Conservation (phyloP, 2,888 invertebrate species). For the Leptothorax acervorum region DNA sequence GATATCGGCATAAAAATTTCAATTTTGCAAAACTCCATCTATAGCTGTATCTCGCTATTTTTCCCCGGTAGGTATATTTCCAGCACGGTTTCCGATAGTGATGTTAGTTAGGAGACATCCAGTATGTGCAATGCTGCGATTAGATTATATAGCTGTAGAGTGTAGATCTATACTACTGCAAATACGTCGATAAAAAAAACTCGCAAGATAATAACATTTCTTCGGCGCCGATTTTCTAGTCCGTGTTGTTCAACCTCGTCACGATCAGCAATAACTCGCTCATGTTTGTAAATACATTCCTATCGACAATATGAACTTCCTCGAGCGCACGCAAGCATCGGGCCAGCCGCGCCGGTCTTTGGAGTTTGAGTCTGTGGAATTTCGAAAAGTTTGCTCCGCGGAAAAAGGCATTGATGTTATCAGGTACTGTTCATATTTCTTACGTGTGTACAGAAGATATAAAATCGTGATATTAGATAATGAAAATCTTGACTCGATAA, state of each 20-base stretch:
- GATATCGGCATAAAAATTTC: not conserved
- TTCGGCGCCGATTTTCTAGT: not conserved
- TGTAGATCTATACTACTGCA: not conserved
- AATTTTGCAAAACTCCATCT: not conserved
- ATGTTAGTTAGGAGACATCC: not conserved
- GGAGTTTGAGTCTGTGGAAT: not conserved
- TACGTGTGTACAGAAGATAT: not conserved
- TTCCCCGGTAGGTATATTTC: not conserved
- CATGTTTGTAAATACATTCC: constrained; percentile 32
- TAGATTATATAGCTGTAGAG: constrained; percentile 7
- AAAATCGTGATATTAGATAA: not conserved
- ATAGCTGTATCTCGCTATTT: not conserved
- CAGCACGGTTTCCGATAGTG: not conserved
- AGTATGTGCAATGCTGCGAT: not conserved
- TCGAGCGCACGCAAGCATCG: not conserved
- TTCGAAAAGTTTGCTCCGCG: not conserved
- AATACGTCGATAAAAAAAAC: constrained; percentile 18
- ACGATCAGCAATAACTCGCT: not conserved
- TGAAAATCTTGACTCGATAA: not conserved
- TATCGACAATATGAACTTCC: not conserved
- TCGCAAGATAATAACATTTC: constrained; percentile 17
- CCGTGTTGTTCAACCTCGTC: not conserved
- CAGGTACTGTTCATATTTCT: not conserved
- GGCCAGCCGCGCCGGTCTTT: not conserved
- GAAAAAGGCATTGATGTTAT: not conserved